Percentiles rank a stretch among this genome's conserved stretches.
Conservation (phyloP, 2,113 vertebrate species). For the Protobothrops flavoviridis region DNA sequence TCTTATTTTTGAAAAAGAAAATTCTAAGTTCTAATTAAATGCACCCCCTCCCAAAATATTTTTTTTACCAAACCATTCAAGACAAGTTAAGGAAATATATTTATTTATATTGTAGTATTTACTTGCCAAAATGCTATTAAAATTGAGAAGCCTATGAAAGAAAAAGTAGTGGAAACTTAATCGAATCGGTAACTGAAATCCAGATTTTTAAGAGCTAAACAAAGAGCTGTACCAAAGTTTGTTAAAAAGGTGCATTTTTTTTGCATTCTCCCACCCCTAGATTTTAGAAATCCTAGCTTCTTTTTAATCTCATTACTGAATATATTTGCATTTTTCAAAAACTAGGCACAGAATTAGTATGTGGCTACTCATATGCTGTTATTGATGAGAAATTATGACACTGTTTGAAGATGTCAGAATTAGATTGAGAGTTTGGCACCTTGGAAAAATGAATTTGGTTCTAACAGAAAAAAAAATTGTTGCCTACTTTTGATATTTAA, state of each 20-base stretch:
- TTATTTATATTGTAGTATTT: not conserved
- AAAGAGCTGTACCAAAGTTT: not conserved
- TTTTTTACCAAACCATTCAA: not conserved
- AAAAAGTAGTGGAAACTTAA: not conserved
- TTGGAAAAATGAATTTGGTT: not conserved
- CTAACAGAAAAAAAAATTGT: not conserved
- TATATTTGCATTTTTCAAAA: not conserved
- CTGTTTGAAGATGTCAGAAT: not conserved
- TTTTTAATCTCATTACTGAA: not conserved
- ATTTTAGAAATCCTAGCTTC: not conserved
- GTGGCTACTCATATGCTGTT: not conserved
- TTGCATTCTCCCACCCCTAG: not conserved
- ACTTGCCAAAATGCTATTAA: not conserved
- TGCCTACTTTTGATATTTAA: not conserved
- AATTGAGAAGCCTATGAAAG: not conserved
- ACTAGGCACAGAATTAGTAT: not conserved
- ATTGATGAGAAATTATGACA: not conserved
- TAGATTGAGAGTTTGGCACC: not conserved
- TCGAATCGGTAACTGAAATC: not conserved
- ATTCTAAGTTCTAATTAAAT: not conserved
- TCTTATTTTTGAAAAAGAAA: not conserved
- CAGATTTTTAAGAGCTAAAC: not conserved
- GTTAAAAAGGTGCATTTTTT: not conserved
- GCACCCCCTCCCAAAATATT: not conserved
- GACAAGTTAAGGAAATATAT: not conserved